Base-by-base conservation (phyloP, 1,140 invertebrate genomes). In the Drosophila tropicalis region DNA sequence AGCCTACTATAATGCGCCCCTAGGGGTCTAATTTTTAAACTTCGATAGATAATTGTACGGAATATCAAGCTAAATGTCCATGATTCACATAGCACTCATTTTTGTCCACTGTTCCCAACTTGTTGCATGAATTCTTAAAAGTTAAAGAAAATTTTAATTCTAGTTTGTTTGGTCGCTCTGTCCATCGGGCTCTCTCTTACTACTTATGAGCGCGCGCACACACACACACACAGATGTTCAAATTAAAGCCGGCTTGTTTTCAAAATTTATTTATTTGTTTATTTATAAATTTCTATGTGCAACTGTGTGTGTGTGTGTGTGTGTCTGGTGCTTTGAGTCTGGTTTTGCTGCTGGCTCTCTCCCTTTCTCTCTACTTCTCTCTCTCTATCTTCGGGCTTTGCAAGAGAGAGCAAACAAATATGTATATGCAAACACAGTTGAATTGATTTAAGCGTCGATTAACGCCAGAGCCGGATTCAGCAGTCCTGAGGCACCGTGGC, bases 401-500 rank as follows among this genome's bases (percentile, higher is more conserved):
- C n/a, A 54, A 17, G 25, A 77, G 67, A 51, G 47, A 34, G 57
- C 40, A 72, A 39, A 66, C 40, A 13, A 29, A 29, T 29, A 5
- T 29, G 29, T 29, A 72, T 87, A 89, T 86, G 84, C 82, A 86
- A 87, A 86, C 83, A 87, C 83, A 82, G 58, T 77, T 71, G 76
- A 87, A 83, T 87, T 83, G 76, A 86, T 80, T 87, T 80, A 86
- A 83, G 84, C 83, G 83, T 71, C 76, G 83, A 87, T 86, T 87
- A 86, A 87, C 72, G 34, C 34, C 29, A 29, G 29, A 29, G 29
- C 29, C 29, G 29, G 29, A 29, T 6, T 29, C 5, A 29, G 29
- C 29, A 5, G 5, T 6, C 29, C 6, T 5, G 5, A 6, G 29
- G 29, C 5, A 0, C 25, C 25, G 25, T 29, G 25, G 5, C 25